Evolutionary conservation across 2,888 invertebrate genomes (phyloP).

Genomic region (Diarsia mendica): DNA sequence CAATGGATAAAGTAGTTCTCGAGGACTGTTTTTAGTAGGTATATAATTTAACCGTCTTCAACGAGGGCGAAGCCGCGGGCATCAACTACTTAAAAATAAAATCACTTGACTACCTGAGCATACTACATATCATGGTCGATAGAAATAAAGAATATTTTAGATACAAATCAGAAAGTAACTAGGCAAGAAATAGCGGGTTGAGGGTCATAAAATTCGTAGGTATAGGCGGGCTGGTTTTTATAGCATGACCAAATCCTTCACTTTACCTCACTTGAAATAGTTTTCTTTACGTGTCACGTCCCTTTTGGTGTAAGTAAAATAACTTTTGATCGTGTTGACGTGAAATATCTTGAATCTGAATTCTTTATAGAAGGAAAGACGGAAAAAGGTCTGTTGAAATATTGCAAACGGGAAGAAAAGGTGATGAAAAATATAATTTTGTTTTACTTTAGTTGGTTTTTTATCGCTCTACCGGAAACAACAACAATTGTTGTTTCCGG

Average conservation of each 20-base stretch:
- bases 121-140: background rate
- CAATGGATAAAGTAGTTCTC: no score
- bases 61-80: no score
- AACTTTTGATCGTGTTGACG: constrained; percentile 17
- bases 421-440: background rate
- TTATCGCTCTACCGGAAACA: no score
- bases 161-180: constrained; percentile 60
- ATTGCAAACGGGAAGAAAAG: background rate
- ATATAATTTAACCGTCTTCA: no score
- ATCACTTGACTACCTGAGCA: background rate
- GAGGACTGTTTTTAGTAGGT: no score
- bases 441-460: background rate
- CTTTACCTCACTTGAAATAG: constrained; percentile 47
- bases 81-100: background rate
- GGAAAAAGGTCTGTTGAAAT: background rate
- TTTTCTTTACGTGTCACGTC: constrained; percentile 37
- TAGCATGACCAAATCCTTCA: constrained; percentile 50
- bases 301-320: constrained; percentile 31
- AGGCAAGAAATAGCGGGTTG: constrained; percentile 40
- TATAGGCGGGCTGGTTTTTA: constrained; percentile 42
- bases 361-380: background rate
- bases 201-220: constrained; percentile 51
- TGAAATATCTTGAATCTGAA: constrained; percentile 10
- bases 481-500: background rate
- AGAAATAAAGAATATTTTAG: constrained; percentile 11